Evolutionary conservation across 2,888 invertebrate species (phyloP), one percentile per base, ranked within the genome.

Genomic region (Flexamia atlantica): DNA sequence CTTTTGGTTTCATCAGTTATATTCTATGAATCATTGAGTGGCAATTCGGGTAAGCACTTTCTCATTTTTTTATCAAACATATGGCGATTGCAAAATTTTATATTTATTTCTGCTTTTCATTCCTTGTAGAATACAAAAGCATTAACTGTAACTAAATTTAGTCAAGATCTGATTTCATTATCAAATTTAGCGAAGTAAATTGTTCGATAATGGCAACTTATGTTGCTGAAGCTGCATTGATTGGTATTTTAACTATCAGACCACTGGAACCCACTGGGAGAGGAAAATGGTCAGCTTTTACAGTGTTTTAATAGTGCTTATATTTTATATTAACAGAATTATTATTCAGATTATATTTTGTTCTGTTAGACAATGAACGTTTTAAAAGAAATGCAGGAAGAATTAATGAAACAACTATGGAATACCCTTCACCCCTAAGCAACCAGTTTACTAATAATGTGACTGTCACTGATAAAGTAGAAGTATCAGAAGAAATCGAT

Each of bases 271-370:
- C 40, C 5, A 40, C 12, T 40, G 12, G 40, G 12, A 40, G 5
- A 40, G 5, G 40, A 40, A n/a, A n/a, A 40, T 40, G 12, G 12
- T 40, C 12, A 9, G 12, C 12, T 40, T 40, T 40, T 40, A 53
- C 17, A 10, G 53, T 53, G 53, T 53, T 53, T n/a, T n/a, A 53
- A 53, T n/a, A 53, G 17, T 4, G 20, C 53, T 53, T 4, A 40
- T 40, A 12, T 40, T 53, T 12, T 53, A n/a, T 53, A 10, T 53
- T 53, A 53, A 53, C n/a, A n/a, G n/a, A n/a, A n/a, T n/a, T n/a
- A n/a, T n/a, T n/a, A n/a, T n/a, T n/a, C n/a, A n/a, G n/a, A n/a
- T 23, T 57, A 57, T 64, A 28, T 64, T 64, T 64, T 64, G 28
- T 30, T 14, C 50, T 40, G 5, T 40, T 50, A 64, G 64, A 5